These are phyloP conservation scores for Drosophila ficusphila DNA, from an alignment of 1,140 invertebrate species.

Conservation along the genomic window DNA sequence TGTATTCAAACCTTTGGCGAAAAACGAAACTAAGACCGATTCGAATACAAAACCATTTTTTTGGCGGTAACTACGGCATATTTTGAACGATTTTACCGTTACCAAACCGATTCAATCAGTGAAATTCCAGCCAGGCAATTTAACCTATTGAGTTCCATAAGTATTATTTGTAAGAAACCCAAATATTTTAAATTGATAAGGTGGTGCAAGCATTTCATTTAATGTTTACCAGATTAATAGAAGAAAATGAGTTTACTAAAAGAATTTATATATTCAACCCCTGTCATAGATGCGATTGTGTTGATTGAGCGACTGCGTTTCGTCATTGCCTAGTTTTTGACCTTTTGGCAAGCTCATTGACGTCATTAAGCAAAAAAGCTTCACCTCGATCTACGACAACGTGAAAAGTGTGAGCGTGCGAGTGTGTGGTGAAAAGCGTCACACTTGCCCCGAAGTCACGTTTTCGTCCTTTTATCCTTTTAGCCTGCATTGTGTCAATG, in stretches of 20 bases:
- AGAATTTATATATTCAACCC: too few species aligned
- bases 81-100: too few species aligned
- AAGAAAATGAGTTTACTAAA: too few species aligned
- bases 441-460: constrained; percentile 28
- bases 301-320: neutral
- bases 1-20: neutral
- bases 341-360: constrained; percentile 31
- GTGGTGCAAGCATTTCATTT: too few species aligned
- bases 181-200: too few species aligned
- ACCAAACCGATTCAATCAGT: too few species aligned
- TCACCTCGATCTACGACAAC: constrained; percentile 27
- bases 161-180: too few species aligned
- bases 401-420: neutral
- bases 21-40: neutral
- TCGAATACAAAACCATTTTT: neutral
- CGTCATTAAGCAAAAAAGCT: constrained; percentile 39
- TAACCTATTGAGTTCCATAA: too few species aligned
- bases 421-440: constrained; percentile 48
- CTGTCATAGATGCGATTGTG: constrained; percentile 18
- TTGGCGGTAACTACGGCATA: too few species aligned
- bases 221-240: too few species aligned
- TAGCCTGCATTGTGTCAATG: constrained; percentile 40
- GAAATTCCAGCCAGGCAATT: too few species aligned
- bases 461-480: constrained; percentile 4
- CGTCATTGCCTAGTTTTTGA: constrained; percentile 26